Evolutionary conservation across 2,113 vertebrate species (phyloP), one percentile per base, ranked within the genome.

Genomic region (Rhabdomys dilectus): DNA sequence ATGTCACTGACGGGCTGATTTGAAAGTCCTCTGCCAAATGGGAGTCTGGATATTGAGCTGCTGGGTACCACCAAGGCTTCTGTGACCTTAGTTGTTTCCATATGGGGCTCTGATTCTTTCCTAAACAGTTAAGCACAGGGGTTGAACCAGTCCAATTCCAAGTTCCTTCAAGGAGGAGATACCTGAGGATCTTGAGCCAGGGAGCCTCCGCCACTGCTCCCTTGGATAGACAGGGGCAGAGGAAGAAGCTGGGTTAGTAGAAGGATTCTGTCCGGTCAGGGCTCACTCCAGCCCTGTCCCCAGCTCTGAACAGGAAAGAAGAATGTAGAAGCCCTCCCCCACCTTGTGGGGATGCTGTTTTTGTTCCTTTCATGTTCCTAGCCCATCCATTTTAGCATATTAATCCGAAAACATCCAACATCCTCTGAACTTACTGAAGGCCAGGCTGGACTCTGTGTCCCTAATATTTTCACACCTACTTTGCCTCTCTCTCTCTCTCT

Each of bases 201-300:
- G 21, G 56, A 87, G 15, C 29, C 10, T 53, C 0, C 34, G 26
- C 53, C 21, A 3, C 2, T 2, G 9, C n/a, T 12, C 6, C 51
- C 29, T 29, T 62, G 39, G 51, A 34, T 17, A 92, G 45, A 60
- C 36, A 45, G 64, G 48, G 62, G 70, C 36, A 86, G 51, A 51
- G 81, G 36, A 89, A 22, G n/a, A 80, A 42, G 51, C 6, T 15
- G 26, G 31, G 5, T 29, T 24, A 68, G 62, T 36, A 9, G 58
- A 31, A 89, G 64, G 64, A 31, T 26, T 80, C 72, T 56, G 13
- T 56, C 5, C 31, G 8, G 87, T 26, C 11, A 84, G 26, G 64
- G 26, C 36, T 62, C 19, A 56, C 13, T 26, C 19, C n/a, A 22
- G n/a, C 26, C 45, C 12, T 34, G 45, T 53, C 17, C 51, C 42